Evolutionary conservation across 2,797 vertebrate genomes (phyloP).

Genomic region (Pterois miles): DNA sequence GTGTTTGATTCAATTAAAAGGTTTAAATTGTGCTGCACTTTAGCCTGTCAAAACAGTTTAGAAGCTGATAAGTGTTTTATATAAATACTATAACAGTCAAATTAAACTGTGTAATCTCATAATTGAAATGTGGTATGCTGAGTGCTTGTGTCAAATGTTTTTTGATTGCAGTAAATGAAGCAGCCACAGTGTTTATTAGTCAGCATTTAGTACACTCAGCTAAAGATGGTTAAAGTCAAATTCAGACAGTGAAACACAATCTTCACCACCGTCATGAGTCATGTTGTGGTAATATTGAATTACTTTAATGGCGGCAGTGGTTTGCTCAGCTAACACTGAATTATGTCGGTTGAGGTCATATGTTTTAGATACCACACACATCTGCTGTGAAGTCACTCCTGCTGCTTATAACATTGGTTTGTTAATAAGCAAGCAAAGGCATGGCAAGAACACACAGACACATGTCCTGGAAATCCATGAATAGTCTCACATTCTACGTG

Average conservation of each 20-base stretch:
- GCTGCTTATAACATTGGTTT: not conserved
- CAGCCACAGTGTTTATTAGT: not conserved
- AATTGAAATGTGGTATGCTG: not conserved
- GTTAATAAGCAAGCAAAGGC: slow-evolving; percentile 4
- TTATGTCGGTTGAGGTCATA: slow-evolving; percentile 20
- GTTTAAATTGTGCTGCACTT: not conserved
- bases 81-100: not conserved
- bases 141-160: not conserved
- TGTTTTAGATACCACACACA: slow-evolving; percentile 20
- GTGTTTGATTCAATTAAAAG: not conserved
- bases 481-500: not conserved
- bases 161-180: not conserved
- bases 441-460: not conserved
- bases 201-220: not conserved
- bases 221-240: not conserved
- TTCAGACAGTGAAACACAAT: not conserved
- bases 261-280: slow-evolving; percentile 1
- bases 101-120: not conserved
- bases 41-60: not conserved
- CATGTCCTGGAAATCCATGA: not conserved
- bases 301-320: not conserved
- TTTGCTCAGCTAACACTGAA: slow-evolving; percentile 5
- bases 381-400: slow-evolving; percentile 23
- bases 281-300: not conserved
- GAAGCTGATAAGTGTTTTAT: not conserved